Conservation (phyloP, 2,888 invertebrate genomes). For the Synanthedon andrenaeformis region DNA sequence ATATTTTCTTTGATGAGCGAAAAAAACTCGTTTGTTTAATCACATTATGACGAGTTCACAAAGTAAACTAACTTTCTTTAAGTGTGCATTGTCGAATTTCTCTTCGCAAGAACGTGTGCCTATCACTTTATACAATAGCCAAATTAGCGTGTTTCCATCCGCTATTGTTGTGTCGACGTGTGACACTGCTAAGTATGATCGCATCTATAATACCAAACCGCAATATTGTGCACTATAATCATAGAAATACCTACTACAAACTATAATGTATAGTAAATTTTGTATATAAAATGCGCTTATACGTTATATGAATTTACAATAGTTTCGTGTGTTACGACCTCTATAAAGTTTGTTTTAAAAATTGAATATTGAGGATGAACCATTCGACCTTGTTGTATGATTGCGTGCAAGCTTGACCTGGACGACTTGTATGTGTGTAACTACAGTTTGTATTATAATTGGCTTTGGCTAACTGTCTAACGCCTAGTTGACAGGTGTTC, state of each 20-base stretch:
- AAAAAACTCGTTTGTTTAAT: constrained; percentile 49
- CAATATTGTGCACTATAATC: not conserved
- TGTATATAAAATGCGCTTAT: not conserved
- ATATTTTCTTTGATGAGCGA: constrained; percentile 13
- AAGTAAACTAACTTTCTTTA: constrained; percentile 57
- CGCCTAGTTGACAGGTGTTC: constrained; percentile 8
- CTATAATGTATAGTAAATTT: not conserved
- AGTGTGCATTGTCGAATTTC: constrained; percentile 61
- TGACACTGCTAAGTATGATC: constrained; percentile 17
- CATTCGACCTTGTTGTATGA: constrained; percentile 20
- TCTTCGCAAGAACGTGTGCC: constrained; percentile 29
- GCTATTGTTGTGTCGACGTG: constrained; percentile 35
- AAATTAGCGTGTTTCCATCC: constrained; percentile 37
- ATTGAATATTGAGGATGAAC: constrained; percentile 4
- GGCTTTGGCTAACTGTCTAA: constrained; percentile 11
- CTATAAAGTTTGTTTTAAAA: not conserved
- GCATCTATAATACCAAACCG: constrained; percentile 6
- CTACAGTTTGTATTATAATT: constrained; percentile 9
- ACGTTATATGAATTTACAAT: not conserved
- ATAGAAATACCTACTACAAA: no score
- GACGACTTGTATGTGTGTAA: constrained; percentile 11
- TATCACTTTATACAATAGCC: constrained; percentile 39
- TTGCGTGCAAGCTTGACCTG: constrained; percentile 33
- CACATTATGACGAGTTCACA: constrained; percentile 40
- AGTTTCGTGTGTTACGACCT: not conserved